These are phyloP conservation scores for Tinea semifulvella DNA, from an alignment of 2,888 invertebrate genomes.

Conservation along the genomic window DNA sequence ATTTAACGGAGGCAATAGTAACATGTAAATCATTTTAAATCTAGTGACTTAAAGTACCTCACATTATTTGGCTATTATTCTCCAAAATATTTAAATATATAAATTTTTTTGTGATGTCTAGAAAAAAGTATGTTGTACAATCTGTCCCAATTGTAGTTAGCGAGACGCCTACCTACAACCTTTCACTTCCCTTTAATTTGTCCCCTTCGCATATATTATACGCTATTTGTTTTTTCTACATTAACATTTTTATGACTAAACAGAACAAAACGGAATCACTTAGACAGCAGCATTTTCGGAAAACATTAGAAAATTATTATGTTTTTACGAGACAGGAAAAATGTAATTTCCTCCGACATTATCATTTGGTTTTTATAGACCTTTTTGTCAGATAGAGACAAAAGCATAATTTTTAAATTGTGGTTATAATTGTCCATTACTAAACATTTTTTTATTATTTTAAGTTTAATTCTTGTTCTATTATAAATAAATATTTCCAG, in stretches of 20 bases:
- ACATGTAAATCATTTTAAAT: no score
- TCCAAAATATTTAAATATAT: no score
- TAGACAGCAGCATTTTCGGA: constrained; percentile 22
- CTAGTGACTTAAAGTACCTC: no score
- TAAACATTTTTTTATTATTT: no score
- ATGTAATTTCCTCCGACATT: constrained; percentile 1
- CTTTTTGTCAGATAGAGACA: no score
- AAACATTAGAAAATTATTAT: constrained; percentile 5
- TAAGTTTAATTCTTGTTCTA: no score
- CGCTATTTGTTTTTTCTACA: constrained; percentile 60
- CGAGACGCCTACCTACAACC: constrained; percentile 13
- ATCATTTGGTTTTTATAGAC: constrained; percentile 2
- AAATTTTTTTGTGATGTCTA: no score
- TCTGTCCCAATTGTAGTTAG: background rate
- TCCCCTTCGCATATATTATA: constrained; percentile 55
- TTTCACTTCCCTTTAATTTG: constrained; percentile 37
- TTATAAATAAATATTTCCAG: no score
- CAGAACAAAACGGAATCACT: constrained; percentile 47
- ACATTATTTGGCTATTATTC: no score
- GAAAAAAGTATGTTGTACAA: background rate
- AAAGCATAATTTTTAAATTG: no score
- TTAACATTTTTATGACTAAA: constrained; percentile 66
- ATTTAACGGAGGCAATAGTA: no score
- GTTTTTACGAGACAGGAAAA: background rate
- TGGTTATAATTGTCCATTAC: no score